A percentile compares a stretch with the other conserved stretches of the same genome.
phyloP scores from a whole-genome alignment of 2,888 invertebrate genomes.

The Drosophila nr. perissopoda region DNA sequence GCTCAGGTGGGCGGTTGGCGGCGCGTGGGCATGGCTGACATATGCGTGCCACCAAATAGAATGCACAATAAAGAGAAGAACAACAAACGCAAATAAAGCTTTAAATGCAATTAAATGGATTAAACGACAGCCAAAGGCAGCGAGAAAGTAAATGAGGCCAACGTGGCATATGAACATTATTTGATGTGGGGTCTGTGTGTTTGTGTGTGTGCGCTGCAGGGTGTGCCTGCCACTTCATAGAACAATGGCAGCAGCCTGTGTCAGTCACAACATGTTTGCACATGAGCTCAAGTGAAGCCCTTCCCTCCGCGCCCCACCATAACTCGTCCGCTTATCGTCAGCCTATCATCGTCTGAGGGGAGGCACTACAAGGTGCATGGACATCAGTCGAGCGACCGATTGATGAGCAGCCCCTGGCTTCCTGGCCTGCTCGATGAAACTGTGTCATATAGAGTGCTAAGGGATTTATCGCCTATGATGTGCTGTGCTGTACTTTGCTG shows the following conservation, averaged over 20 bases:
- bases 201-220: slow-evolving; percentile 22
- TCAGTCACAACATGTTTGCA: slow-evolving; percentile 60
- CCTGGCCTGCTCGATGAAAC: slow-evolving; percentile 40
- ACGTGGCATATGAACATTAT: slow-evolving; percentile 43
- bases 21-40: slow-evolving; percentile 1
- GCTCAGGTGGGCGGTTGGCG: neutral
- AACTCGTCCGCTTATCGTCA: slow-evolving; percentile 59
- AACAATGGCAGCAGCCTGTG: slow-evolving; percentile 57
- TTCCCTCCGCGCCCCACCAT: slow-evolving; percentile 1
- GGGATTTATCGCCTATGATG: slow-evolving; percentile 67
- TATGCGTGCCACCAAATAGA: slow-evolving; percentile 40
- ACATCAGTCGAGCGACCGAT: slow-evolving; percentile 62
- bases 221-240: slow-evolving; percentile 35
- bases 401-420: slow-evolving; percentile 55
- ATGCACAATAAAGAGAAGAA: slow-evolving; percentile 17
- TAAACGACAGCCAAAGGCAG: slow-evolving; percentile 48
- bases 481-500: slow-evolving; percentile 12
- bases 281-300: slow-evolving; percentile 26
- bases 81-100: slow-evolving; percentile 12
- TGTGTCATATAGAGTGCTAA: slow-evolving; percentile 81
- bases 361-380: slow-evolving; percentile 65
- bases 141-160: slow-evolving; percentile 40
- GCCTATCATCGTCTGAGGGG: slow-evolving; percentile 64
- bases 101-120: slow-evolving; percentile 72
- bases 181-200: neutral